Conservation (phyloP, 2,888 invertebrate species). For the Bimastos eiseni region DNA sequence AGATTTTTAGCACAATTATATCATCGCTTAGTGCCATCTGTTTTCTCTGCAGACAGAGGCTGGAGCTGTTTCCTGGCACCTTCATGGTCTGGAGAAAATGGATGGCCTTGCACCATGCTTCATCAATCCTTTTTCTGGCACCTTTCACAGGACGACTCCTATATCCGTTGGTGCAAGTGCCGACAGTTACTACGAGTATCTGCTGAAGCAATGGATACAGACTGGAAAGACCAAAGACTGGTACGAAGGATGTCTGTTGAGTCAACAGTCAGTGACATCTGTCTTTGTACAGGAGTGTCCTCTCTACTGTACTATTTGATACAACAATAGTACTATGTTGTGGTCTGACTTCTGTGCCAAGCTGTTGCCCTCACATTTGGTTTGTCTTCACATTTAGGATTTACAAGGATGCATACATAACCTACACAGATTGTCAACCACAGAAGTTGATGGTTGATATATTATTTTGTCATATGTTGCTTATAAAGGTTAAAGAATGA, state of each 20-base stretch:
- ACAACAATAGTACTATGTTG: not conserved
- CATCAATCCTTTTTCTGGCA: conserved; percentile 85
- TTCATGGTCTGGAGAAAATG: conserved; percentile 68
- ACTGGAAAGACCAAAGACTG: conserved; percentile 74
- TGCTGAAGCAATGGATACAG: conserved; percentile 97
- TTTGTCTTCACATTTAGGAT: no score
- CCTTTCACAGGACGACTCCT: conserved; percentile 82
- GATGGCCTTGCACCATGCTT: conserved; percentile 96
- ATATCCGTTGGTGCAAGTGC: conserved; percentile 94
- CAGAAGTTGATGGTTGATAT: not conserved
- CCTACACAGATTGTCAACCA: not conserved
- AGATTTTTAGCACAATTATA: not conserved
- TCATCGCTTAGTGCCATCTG: not conserved
- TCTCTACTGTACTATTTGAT: not conserved
- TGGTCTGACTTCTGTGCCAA: not conserved
- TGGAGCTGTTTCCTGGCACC: conserved; percentile 79
- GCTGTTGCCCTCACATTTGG: not conserved
- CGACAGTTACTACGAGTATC: conserved; percentile 97
- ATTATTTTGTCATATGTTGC: not conserved
- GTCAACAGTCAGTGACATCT: not conserved
- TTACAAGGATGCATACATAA: not conserved
- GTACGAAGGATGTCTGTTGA: conserved; percentile 48
- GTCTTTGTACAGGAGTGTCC: not conserved
- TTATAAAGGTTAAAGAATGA: conserved; percentile 75
- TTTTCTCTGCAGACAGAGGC: conserved; percentile 34